Evolutionary conservation across 2,113 vertebrate genomes (phyloP).

Genomic region (Xyrauchen texanus): DNA sequence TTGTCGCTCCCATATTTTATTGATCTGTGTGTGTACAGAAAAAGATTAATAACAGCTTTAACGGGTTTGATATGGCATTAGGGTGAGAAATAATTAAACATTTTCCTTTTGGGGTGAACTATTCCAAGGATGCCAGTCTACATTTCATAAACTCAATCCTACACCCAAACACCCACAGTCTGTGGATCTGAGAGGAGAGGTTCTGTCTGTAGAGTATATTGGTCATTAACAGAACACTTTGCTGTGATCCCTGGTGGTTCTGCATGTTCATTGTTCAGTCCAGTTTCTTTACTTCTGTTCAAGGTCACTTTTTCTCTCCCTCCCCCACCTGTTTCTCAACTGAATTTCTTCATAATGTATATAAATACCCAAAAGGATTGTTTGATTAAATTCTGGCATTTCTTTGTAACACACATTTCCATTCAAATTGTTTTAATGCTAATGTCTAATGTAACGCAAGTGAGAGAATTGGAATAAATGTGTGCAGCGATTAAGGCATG

Average conservation of each 20-base stretch:
- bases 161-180: neutral
- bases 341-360: conserved; percentile 45
- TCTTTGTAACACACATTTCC: conserved; percentile 60
- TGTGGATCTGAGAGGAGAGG: neutral
- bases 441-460: conserved; percentile 55
- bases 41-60: too few relatives aligned
- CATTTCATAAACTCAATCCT: neutral
- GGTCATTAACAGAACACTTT: conserved; percentile 56
- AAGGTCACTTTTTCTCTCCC: conserved; percentile 52
- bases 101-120: too few relatives aligned
- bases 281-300: conserved; percentile 47
- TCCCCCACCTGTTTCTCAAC: conserved; percentile 12
- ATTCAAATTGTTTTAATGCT: conserved; percentile 74
- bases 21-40: too few relatives aligned
- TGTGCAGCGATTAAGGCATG: conserved; percentile 27
- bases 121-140: too few relatives aligned
- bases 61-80: too few relatives aligned
- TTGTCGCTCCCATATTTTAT: too few relatives aligned
- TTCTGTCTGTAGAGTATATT: conserved; percentile 1
- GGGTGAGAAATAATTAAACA: too few relatives aligned
- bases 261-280: conserved; percentile 48
- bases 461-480: conserved; percentile 42
- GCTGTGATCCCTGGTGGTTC: conserved; percentile 51
- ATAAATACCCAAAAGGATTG: conserved; percentile 58
- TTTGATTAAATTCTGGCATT: conserved; percentile 64